Percentiles rank a stretch among this genome's conserved stretches.
phyloP scores from a whole-genome alignment of 2,888 invertebrate species.

The Catonia carolina region DNA sequence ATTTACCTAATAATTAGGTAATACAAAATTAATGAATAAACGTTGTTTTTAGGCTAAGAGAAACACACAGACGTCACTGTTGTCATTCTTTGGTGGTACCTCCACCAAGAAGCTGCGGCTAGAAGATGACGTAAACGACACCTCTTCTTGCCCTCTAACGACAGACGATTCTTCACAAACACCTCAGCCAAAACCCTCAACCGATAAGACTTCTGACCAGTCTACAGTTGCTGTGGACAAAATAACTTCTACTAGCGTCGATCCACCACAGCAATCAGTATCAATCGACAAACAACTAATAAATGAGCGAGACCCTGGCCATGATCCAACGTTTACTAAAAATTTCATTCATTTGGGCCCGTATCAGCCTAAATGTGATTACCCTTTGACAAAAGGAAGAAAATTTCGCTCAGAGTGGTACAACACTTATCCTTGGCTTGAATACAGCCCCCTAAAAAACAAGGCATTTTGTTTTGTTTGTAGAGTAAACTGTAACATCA shows the following conservation, averaged over 20 bases:
- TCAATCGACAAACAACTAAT: not conserved
- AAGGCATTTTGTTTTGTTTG: no score
- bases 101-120: conserved; percentile 6
- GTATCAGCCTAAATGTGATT: no score
- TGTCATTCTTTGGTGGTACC: conserved; percentile 2
- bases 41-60: conserved; percentile 6
- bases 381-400: no score
- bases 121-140: conserved; percentile 6
- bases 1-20: no score
- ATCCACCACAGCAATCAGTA: conserved; percentile 1
- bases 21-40: no score
- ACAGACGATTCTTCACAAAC: conserved; percentile 6
- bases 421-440: no score
- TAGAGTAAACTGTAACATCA: no score
- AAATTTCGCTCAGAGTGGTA: no score
- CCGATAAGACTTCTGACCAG: conserved; percentile 3
- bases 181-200: conserved; percentile 2
- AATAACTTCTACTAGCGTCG: conserved; percentile 7
- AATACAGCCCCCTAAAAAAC: no score
- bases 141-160: not conserved
- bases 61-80: conserved; percentile 4
- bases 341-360: no score
- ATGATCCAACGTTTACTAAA: no score
- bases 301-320: no score
- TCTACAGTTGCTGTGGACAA: conserved; percentile 3